Evolutionary conservation across 2,888 invertebrate genomes (phyloP), one percentile per base, ranked within the genome.

Genomic region (Synergus laeviventris): DNA sequence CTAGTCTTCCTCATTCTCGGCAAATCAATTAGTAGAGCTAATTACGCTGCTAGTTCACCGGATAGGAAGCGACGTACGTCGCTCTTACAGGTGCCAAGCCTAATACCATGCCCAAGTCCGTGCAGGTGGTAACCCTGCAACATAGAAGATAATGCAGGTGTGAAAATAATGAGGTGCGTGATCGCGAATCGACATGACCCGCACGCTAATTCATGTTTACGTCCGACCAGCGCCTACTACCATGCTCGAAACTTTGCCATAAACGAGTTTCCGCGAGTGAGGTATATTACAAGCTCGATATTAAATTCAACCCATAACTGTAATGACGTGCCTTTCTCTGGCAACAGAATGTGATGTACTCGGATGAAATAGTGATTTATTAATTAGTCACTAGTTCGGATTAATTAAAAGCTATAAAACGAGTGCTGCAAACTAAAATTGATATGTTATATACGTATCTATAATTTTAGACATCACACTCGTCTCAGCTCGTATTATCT

Each of bases 221-320:
- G 70, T 70, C 70, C 70, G 49, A 70, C 38, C 5, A 36, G 31
- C 62, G 81, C 78, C n/a, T n/a, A n/a, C n/a, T 78, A 70, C 45
- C 78, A 77, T 81, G 78, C 80, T 81, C 79, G 77, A 81, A 81
- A 81, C 78, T 81, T 81, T 75, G 76, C 76, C 77, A 80, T 81
- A 81, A 81, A 80, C 77, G 81, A 78, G 78, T 81, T 81, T 80
- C 76, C 81, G 77, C 78, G 79, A 81, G 79, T 81, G 78, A 81
- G 77, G 78, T 79, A 79, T 79, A n/a, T n/a, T n/a, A 78, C 78
- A 78, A 79, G 31, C 31, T 49, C 70, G 49, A 70, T 70, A 70
- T 70, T 70, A 70, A 70, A 54, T 70, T 70, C 36, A 49, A 70
- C 70, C 64, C 49, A 45, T n/a, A 79, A 79, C 79, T 79, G 76